Evolutionary conservation across 2,113 vertebrate genomes (phyloP).

Genomic region (Chiloscyllium plagiosum): DNA sequence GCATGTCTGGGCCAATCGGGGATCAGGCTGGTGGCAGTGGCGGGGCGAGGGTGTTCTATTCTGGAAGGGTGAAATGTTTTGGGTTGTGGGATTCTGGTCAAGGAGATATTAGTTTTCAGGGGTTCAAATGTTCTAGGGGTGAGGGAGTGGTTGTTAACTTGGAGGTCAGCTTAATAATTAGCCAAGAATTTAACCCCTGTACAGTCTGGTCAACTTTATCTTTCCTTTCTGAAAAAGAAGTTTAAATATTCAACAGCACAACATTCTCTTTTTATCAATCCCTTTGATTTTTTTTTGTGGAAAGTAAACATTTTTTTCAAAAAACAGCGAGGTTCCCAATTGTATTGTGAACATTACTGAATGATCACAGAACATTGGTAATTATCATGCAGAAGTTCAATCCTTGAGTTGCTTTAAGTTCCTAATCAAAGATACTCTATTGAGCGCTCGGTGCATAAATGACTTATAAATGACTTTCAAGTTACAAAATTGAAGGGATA

Average conservation of each 20-base stretch:
- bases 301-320: background rate
- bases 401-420: background rate
- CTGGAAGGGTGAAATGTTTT: too few species aligned
- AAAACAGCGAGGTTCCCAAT: background rate
- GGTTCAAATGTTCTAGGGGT: too few species aligned
- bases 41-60: too few species aligned
- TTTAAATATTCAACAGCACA: background rate
- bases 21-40: too few species aligned
- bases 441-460: background rate
- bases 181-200: background rate
- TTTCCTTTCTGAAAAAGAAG: background rate
- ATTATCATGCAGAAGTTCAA: background rate
- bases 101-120: too few species aligned
- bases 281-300: background rate
- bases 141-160: too few species aligned
- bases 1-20: too few species aligned
- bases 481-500: background rate
- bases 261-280: background rate
- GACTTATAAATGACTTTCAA: background rate
- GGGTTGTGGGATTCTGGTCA: too few species aligned
- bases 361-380: background rate
- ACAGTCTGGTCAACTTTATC: background rate
- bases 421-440: background rate
- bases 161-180: too few species aligned
- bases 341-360: background rate